Evolutionary conservation across 2,888 invertebrate species (phyloP), one percentile per base, ranked within the genome.

Genomic region (Phyto melanocephala): DNA sequence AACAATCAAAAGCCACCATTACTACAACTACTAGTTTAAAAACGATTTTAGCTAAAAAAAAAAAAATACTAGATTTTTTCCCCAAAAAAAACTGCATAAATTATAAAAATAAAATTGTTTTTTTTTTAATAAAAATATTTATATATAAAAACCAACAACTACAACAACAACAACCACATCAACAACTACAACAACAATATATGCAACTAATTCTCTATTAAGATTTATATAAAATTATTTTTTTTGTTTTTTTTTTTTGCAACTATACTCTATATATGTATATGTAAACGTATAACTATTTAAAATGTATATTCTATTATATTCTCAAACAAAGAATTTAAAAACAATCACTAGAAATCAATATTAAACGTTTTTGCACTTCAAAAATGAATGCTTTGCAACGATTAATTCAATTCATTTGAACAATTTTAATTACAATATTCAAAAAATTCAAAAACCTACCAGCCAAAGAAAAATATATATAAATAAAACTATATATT

Each of bases 361-460:
- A 5, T 28, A 54, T 45, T 54, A 45, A 42, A 62, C 62, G 35
- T 71, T 45, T 77, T 68, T 63, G 81, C 78, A 81, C 81, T 20
- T 78, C 37, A 54, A 37, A 28, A 37, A 60, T 24, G 52, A 74
- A 72, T 35, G 42, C 28, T 60, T 56, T 71, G 52, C 56, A 72
- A 79, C 67, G 6, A 28, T 28, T 5, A 5, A 28, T 28, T 28
- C 28, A 28, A 28, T 28, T 5, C 6, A 28, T 3, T 3, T 28
- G 37, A 62, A 63, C 15, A 35, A 37, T 65, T 47, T 63, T 56
- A 33, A 35, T 42, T 45, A 60, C 20, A 47, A 67, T 79, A 76
- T 80, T 80, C 79, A 83, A 83, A 80, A 83, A 83, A 80, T 80
- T 83, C 79, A 83, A 83, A 83, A 83, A 83, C 76, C 71, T 80